Conservation (phyloP, 1,140 invertebrate genomes). For the Drosophila sproati region DNA sequence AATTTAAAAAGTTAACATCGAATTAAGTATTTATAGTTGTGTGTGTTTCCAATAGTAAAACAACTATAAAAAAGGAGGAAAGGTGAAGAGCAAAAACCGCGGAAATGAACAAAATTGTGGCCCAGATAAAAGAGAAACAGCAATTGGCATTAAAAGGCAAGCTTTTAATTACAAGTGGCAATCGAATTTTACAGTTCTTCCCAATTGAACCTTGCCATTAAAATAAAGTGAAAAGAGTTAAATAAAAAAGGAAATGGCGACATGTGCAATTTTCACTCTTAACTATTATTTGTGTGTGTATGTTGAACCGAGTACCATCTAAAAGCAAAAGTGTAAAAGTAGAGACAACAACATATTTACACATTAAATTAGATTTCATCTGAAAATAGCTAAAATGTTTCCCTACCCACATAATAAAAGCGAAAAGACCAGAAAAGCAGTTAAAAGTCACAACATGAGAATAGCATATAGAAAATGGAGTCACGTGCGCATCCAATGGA, state of each 20-base stretch:
- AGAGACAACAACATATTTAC: constrained; percentile 46
- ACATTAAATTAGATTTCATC: constrained; percentile 75
- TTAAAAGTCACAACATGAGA: constrained; percentile 49
- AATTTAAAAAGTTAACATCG: no score
- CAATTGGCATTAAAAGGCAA: constrained; percentile 62
- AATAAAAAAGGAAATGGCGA: constrained; percentile 59
- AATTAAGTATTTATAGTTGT: no score
- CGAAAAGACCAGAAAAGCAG: constrained; percentile 16
- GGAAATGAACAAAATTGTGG: not conserved
- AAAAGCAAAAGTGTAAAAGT: constrained; percentile 40
- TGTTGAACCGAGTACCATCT: constrained; percentile 13
- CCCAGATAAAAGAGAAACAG: constrained; percentile 22
- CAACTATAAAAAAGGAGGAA: no score
- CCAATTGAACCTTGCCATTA: not conserved
- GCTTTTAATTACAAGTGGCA: constrained; percentile 73
- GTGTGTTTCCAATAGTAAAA: no score
- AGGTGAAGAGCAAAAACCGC: not conserved
- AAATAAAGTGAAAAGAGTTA: constrained; percentile 19
- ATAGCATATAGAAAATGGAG: constrained; percentile 64
- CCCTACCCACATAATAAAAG: constrained; percentile 3
- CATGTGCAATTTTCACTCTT: constrained; percentile 58
- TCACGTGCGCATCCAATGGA: constrained; percentile 57
- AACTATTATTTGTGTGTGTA: constrained; percentile 43
- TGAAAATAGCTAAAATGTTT: constrained; percentile 48
- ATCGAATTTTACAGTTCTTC: constrained; percentile 50